Base-by-base conservation (phyloP, 2,888 invertebrate species). In the Linnaemya vulpina region DNA sequence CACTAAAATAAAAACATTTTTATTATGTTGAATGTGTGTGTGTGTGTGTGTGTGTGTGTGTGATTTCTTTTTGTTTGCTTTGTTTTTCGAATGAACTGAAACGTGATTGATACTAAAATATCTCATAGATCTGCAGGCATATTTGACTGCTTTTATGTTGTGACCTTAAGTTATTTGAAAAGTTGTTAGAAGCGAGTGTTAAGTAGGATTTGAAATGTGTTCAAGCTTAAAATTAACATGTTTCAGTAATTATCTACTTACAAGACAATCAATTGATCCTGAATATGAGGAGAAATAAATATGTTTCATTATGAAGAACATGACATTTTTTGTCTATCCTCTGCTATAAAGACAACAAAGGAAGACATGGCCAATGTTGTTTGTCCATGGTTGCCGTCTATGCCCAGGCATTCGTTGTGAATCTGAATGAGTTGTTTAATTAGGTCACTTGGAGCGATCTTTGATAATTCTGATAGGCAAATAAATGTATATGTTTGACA, bases 1-100 rank as follows among this genome's bases (percentile, higher is more conserved):
- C 63, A 78, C 35, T 35, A 58, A 53, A 75, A 58, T 40, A 73
- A 74, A 76, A 81, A 71, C 84, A 81, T 81, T 43, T 81, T 43
- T 77, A 49, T 51, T 68, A 67, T 84, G 55, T 58, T 10, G 11
- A 62, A 74, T 82, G 74, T 73, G 81, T 81, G 75, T 60, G 78
- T n/a, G n/a, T n/a, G n/a, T n/a, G n/a, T 43, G 43, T 8, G 43
- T 43, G 51, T 68, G 68, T 82, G 74, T 73, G 81, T 81, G 75
- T 60, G 78, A 78, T 75, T 74, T 58, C 53, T 1, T 40, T 51
- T 65, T 71, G 81, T 75, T 74, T 58, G 62, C 1, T 40, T 51
- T 65, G 67, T 60, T 30, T 15, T 53, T 67, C 67, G n/a, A 9
- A 9, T 51, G 20, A 63, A 60, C 9, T 38, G 17, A 55, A 43